Evolutionary conservation across 2,113 vertebrate genomes (phyloP).

Genomic region (Anhinga anhinga): DNA sequence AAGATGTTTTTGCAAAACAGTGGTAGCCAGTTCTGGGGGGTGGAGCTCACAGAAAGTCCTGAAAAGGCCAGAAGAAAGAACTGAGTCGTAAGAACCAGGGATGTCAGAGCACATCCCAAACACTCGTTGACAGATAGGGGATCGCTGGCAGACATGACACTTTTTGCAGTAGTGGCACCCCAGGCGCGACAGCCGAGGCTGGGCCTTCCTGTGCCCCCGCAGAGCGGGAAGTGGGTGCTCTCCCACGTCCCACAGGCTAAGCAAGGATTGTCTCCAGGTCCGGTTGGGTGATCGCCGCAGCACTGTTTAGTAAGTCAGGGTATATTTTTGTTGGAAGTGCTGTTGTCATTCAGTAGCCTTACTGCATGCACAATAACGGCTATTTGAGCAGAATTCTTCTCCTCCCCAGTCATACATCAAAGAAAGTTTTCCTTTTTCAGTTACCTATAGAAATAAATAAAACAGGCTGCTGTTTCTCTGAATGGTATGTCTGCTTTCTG

Average conservation of each 20-base stretch:
- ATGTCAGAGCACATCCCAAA: background rate
- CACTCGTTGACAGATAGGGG: fast-evolving
- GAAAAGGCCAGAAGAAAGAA: background rate
- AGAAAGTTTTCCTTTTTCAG: background rate
- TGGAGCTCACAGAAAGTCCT: background rate
- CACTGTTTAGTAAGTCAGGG: background rate
- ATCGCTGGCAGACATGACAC: fast-evolving
- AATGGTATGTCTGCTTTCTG: background rate
- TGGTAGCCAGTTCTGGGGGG: background rate
- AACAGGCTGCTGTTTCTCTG: background rate
- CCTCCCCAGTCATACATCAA: background rate
- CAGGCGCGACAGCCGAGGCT: fast-evolving
- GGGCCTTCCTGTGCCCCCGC: background rate
- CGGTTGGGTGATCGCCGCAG: fast-evolving
- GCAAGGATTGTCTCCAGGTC: background rate
- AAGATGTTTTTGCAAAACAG: background rate
- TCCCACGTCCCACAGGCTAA: fast-evolving
- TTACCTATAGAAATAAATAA: background rate
- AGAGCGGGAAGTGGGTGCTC: background rate
- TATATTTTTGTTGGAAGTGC: background rate
- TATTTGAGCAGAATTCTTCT: background rate
- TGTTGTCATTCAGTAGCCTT: background rate
- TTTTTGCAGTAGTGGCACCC: fast-evolving
- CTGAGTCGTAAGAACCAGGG: background rate
- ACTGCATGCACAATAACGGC: fast-evolving